Base-by-base conservation (phyloP, 2,797 vertebrate species). In the Macropodus opercularis region DNA sequence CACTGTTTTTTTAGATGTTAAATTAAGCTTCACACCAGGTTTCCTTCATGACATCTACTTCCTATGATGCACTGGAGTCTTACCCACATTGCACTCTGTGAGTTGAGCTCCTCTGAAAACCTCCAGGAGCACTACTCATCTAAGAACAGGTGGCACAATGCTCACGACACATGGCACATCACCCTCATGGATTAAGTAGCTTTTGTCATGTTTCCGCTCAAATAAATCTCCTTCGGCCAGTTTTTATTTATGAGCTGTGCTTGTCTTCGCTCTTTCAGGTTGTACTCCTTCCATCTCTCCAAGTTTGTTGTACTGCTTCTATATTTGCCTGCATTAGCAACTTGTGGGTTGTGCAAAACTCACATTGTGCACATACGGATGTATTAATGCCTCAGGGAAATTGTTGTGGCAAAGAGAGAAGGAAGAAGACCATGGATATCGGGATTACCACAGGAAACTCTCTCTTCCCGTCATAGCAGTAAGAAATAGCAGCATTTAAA, bases 401-500 rank as follows among this genome's bases (percentile, higher is more conserved):
- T 39, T 42, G 59, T 72, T 77, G 69, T 77, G 69, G 62, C 53
- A 46, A 43, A 49, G 29, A 26, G 44, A 64, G 52, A 53, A 69
- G 75, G 75, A 76, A 46, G 69, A 69, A 62, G 68, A 70, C 78
- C 81, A 68, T 64, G 57, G 72, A 66, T 66, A 58, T 58, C 39
- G 54, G 58, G 66, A 77, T 79, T 67, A 77, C 63, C 71, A 53
- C 71, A 62, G 80, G 80, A 87, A 86, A 77, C 53, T 22, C 43
- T 46, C 27, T 46, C 46, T 48, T 63, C 70, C 74, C 7, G 19
- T 48, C 58, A 62, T 15, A 19, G 51, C 63, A 36, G 72, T 26
- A 69, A 80, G 74, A 86, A 89, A 83, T 84, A 81, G 84, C 70
- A 81, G 47, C 69, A 72, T 78, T 89, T 81, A 88, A 89, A 89